These are phyloP conservation scores for Linnaemya tessellans DNA, from an alignment of 2,888 invertebrate species.

Conservation along the genomic window DNA sequence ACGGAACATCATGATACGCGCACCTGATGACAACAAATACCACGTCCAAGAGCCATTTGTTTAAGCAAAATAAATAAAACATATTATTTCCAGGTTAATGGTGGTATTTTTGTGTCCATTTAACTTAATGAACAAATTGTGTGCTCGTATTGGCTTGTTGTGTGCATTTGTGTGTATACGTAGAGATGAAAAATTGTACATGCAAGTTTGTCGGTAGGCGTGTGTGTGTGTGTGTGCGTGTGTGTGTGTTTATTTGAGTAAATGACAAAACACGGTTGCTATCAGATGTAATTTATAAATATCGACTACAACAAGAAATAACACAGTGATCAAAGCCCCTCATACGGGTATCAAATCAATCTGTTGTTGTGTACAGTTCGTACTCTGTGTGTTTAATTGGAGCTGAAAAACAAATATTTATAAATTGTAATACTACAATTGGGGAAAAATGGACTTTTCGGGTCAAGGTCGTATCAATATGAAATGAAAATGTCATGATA, in stretches of 20 bases:
- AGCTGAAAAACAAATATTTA: neutral
- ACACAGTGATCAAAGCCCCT: neutral
- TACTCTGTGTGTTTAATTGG: neutral
- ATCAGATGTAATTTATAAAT: neutral
- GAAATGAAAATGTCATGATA: neutral
- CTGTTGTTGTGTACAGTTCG: neutral
- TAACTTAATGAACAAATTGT: slow-evolving; percentile 45
- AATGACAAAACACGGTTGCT: slow-evolving; percentile 15
- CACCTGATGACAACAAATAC: slow-evolving; percentile 53
- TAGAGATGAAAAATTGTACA: slow-evolving; percentile 6
- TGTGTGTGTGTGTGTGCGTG: neutral
- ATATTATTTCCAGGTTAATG: slow-evolving; percentile 57
- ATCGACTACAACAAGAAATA: slow-evolving; percentile 8
- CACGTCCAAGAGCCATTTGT: slow-evolving; percentile 62
- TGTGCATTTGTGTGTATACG: neutral
- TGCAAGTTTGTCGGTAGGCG: slow-evolving; percentile 10
- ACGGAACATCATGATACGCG: slow-evolving; percentile 22
- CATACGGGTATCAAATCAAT: neutral
- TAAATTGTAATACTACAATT: neutral
- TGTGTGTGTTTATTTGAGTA: neutral
- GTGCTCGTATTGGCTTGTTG: slow-evolving; percentile 1
- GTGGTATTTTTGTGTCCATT: slow-evolving; percentile 50
- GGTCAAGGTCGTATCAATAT: neutral
- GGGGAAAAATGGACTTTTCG: neutral
- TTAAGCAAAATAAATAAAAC: slow-evolving; percentile 50